These are phyloP conservation scores for Alces alces DNA, from an alignment of 2,113 vertebrate genomes.

Conservation along the genomic window DNA sequence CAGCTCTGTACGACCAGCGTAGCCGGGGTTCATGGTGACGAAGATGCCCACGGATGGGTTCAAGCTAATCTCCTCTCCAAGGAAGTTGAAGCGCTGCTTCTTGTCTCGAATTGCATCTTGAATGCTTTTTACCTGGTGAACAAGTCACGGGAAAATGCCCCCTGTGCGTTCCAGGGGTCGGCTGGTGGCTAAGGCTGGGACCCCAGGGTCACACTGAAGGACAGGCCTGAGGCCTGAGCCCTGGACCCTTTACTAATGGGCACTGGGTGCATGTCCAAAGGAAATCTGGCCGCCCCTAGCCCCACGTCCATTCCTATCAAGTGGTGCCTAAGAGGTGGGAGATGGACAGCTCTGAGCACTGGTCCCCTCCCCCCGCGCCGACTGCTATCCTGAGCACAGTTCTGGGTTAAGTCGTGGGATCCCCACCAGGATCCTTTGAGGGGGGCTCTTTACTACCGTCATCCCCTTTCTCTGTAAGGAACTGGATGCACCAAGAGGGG, in stretches of 20 bases:
- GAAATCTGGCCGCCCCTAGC: neutral
- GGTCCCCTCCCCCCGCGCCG: neutral
- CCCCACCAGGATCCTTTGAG: neutral
- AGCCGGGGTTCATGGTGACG: conserved; percentile 99
- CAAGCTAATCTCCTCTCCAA: conserved; percentile 93
- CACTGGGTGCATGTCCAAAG: accelerated
- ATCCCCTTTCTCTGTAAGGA: neutral
- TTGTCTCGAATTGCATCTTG: conserved; percentile 95
- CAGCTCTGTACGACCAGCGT: conserved; percentile 94
- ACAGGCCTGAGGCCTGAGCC: accelerated
- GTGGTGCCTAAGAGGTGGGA: no score
- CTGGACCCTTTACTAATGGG: neutral
- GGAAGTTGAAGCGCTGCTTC: conserved; percentile 92
- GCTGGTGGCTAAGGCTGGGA: neutral
- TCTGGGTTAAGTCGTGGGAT: neutral
- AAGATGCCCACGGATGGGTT: conserved; percentile 94
- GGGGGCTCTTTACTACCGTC: neutral
- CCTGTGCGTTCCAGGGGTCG: accelerated
- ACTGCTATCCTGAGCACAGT: neutral
- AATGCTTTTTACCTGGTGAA: conserved; percentile 92
- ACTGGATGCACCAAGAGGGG: neutral
- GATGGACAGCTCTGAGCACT: neutral
- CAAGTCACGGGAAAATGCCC: neutral
- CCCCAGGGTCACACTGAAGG: accelerated
- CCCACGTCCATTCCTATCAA: neutral